Base-by-base conservation (phyloP, 2,113 vertebrate genomes). In the Mixornis gularis region DNA sequence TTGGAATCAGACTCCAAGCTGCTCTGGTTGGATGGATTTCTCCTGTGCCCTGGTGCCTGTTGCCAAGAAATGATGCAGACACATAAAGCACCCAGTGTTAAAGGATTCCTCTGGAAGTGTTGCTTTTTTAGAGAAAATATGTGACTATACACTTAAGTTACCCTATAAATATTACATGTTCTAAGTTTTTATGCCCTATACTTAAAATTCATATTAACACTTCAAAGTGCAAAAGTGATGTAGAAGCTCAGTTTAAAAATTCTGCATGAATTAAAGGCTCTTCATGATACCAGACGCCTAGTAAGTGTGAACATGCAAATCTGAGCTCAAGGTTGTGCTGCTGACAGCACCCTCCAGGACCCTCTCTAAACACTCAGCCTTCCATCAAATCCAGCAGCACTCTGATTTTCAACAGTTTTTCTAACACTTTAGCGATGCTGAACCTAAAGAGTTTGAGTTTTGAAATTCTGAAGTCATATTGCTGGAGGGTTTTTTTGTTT, bases 1-100 rank as follows among this genome's bases (percentile, higher is more conserved):
- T 98, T 99, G 9, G 99, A 99, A 93, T 99, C 99, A 0, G 99
- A 99, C 81, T 98, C 99, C 91, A 99, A 93, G 89, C 99, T 99
- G 96, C 99, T 99, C 93, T 98, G 98, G 94, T 98, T 99, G 70
- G 99, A 99, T 3, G 98, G 97, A 87, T 97, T 99, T 87, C 99
- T 98, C 59, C 95, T 96, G 95, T 99, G 99, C 12, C 98, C 98
- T 0, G 98, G 98, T 14, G 95, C 41, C 55, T 98, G 97, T 96
- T 98, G 92, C 79, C 79, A 77, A 66, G 46, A 18, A 76, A 32
- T 0, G 3, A 38, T 12, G 36, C 10, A 79, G 66, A 59, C 3
- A 72, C 3, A 14, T 9, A 63, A 85, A 7, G 24, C 3, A 17
- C 4, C 12, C 17, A 46, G 29, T 16, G 10, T 22, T 79, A 44